phyloP scores from a whole-genome alignment of 2,113 vertebrate genomes.

The Mola mola region DNA sequence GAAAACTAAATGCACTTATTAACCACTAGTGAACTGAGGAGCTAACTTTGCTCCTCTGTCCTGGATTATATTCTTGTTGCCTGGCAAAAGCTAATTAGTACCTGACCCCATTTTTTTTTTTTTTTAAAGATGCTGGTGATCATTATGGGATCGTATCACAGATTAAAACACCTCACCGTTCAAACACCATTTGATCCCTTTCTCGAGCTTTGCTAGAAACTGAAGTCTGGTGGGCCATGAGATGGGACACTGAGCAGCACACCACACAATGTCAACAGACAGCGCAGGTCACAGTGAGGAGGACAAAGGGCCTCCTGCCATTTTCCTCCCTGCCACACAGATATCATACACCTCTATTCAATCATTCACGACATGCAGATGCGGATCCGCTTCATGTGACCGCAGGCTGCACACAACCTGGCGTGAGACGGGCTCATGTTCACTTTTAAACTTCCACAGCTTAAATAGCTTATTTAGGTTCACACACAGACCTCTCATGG shows the following conservation, averaged over 20 bases:
- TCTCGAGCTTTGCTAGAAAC: not conserved
- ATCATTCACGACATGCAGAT: slow-evolving; percentile 66
- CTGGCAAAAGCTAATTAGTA: slow-evolving; percentile 60
- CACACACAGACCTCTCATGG: too few species aligned
- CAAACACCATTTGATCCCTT: not conserved
- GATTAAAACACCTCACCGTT: not conserved
- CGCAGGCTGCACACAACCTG: too few species aligned
- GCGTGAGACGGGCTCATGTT: too few species aligned
- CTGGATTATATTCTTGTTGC: slow-evolving; percentile 62
- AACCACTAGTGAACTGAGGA: slow-evolving; percentile 6
- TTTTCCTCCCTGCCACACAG: slow-evolving; percentile 53
- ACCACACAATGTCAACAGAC: slow-evolving; percentile 57
- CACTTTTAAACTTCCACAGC: slow-evolving; percentile 9
- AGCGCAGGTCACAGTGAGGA: slow-evolving; percentile 47
- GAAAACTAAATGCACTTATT: not conserved
- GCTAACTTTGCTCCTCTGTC: slow-evolving; percentile 61
- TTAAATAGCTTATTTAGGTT: too few species aligned
- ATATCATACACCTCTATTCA: slow-evolving; percentile 54
- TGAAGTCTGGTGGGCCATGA: not conserved
- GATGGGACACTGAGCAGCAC: slow-evolving; percentile 16
- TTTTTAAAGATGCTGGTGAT: slow-evolving; percentile 8
- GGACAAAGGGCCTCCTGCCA: slow-evolving; percentile 40
- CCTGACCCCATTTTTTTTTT: too few species aligned
- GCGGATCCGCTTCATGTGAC: slow-evolving; percentile 18
- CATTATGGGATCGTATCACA: slow-evolving; percentile 6